phyloP scores from a whole-genome alignment of 1,140 invertebrate species.

The Theocolax elegans region DNA sequence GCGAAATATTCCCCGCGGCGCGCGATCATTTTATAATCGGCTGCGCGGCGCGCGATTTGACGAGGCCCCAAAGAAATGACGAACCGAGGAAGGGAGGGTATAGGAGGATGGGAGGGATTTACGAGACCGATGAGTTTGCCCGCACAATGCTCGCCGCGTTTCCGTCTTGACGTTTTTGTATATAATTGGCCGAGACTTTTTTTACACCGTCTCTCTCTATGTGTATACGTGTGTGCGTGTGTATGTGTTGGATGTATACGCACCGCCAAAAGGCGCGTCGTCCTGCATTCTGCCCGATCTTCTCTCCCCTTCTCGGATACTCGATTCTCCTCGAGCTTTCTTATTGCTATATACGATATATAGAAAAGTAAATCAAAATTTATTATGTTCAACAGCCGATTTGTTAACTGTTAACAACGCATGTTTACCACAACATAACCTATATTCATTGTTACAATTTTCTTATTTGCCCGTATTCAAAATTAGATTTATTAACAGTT shows the following conservation, averaged over 20 bases:
- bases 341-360: no score
- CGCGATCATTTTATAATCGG: conserved; percentile 32
- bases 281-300: conserved; percentile 23
- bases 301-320: not conserved
- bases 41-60: conserved; percentile 10
- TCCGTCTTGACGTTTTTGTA: conserved; percentile 62
- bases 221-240: conserved; percentile 5
- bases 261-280: conserved; percentile 40
- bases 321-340: no score
- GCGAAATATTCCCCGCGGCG: not conserved
- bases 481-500: no score
- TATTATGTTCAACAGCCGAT: no score
- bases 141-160: conserved; percentile 34
- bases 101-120: conserved; percentile 29
- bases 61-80: conserved; percentile 8
- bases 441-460: no score
- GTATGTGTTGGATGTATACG: no score
- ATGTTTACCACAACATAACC: no score
- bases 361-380: no score
- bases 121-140: not conserved
- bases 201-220: not conserved
- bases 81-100: no score
- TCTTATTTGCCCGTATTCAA: no score
- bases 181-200: conserved; percentile 63
- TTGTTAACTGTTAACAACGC: no score